phyloP scores from a whole-genome alignment of 2,113 vertebrate species.

The Chroicocephalus ridibundus region DNA sequence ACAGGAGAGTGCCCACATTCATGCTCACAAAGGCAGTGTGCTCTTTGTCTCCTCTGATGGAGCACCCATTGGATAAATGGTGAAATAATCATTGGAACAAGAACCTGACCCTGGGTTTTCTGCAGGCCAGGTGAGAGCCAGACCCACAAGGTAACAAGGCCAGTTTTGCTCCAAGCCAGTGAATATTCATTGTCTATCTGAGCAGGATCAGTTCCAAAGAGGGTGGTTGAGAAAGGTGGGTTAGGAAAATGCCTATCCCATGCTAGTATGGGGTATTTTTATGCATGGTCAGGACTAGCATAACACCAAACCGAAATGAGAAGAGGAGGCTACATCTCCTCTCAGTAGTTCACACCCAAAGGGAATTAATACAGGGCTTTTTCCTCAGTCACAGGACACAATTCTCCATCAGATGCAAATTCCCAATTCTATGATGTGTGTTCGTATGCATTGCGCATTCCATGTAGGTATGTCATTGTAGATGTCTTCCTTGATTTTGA shows the following conservation, averaged over 20 bases:
- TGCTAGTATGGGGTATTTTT: not conserved
- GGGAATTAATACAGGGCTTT: not conserved
- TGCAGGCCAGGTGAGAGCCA: not conserved
- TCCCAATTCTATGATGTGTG: fast-evolving
- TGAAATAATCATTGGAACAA: not conserved
- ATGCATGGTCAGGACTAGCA: not conserved
- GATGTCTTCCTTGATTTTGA: not conserved
- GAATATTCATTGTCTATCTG: not conserved
- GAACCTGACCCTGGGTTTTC: not conserved
- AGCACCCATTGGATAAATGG: not conserved
- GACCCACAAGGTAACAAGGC: not conserved
- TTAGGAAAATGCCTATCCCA: not conserved
- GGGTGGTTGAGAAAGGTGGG: not conserved
- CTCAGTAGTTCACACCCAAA: not conserved
- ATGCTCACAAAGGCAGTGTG: not conserved
- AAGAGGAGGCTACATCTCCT: not conserved
- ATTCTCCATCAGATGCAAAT: not conserved
- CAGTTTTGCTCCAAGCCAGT: not conserved
- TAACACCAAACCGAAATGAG: not conserved
- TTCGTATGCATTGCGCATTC: not conserved
- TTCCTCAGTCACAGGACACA: not conserved
- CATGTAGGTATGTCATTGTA: not conserved
- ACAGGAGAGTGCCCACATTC: not conserved
- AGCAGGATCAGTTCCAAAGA: not conserved
- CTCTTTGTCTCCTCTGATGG: not conserved